Evolutionary conservation across 2,888 invertebrate genomes (phyloP).

Genomic region (Drymonia ruficornis): DNA sequence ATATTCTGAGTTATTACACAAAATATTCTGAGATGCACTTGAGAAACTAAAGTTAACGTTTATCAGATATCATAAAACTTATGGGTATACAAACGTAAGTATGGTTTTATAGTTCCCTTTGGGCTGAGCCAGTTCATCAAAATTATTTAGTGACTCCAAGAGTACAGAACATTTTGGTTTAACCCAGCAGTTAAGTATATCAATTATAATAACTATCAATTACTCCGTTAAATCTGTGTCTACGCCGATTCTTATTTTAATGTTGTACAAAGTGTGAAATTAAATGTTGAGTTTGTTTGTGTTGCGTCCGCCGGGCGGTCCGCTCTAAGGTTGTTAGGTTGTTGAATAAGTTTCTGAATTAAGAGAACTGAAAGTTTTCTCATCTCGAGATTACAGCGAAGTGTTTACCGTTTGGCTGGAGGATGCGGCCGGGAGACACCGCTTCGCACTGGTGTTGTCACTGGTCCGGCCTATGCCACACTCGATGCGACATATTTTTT

Average conservation of each 20-base stretch:
- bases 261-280: slow-evolving; percentile 70
- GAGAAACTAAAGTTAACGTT: too few species aligned
- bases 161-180: too few species aligned
- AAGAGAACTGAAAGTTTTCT: slow-evolving; percentile 86
- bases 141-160: too few species aligned
- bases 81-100: too few species aligned
- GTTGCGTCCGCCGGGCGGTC: slow-evolving; percentile 76
- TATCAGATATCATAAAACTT: too few species aligned
- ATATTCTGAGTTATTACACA: too few species aligned
- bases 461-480: background rate
- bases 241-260: slow-evolving; percentile 50
- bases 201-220: too few species aligned
- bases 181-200: too few species aligned
- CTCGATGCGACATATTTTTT: slow-evolving; percentile 28
- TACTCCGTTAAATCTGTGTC: too few species aligned
- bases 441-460: slow-evolving; percentile 31
- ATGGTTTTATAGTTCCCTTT: too few species aligned
- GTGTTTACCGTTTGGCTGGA: slow-evolving; percentile 85
- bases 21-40: too few species aligned
- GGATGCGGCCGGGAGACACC: slow-evolving; percentile 71
- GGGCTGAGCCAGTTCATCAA: too few species aligned
- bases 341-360: slow-evolving; percentile 86
- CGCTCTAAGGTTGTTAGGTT: slow-evolving; percentile 84
- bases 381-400: slow-evolving; percentile 86
- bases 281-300: slow-evolving; percentile 81